Percentiles rank a stretch among this genome's conserved stretches.
These are phyloP conservation scores for Bombus polaris DNA, from an alignment of 1,140 invertebrate species.

Conservation along the genomic window DNA sequence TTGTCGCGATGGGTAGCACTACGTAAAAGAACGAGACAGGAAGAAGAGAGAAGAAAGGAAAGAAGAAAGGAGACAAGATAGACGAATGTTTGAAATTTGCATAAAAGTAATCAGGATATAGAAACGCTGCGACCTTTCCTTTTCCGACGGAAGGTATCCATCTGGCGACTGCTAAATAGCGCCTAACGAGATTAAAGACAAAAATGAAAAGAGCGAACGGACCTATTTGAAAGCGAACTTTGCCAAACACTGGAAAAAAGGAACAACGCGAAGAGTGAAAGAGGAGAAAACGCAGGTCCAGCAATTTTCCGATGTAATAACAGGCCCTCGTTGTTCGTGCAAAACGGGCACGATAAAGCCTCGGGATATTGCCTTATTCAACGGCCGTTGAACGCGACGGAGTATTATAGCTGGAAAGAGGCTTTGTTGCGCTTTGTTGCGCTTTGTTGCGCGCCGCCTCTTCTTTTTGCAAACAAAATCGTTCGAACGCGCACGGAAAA, in stretches of 20 bases:
- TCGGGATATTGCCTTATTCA: constrained; percentile 67
- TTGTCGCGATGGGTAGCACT: no score
- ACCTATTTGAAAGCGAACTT: constrained; percentile 25
- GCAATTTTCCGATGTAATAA: constrained; percentile 67
- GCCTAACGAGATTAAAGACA: no score
- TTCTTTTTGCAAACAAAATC: background rate
- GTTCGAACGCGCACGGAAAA: no score
- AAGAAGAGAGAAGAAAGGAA: no score
- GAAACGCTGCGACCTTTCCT: no score
- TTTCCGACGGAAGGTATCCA: no score
- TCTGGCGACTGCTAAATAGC: no score
- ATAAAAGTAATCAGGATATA: no score
- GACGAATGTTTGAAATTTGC: no score
- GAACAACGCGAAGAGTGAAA: background rate
- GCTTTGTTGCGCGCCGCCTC: constrained; percentile 15
- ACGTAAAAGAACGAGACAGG: no score
- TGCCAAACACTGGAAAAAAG: background rate
- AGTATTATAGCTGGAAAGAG: constrained; percentile 49
- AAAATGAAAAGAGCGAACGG: background rate
- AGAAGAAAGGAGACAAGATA: no score
- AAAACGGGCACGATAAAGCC: constrained; percentile 46
- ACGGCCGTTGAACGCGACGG: constrained; percentile 39
- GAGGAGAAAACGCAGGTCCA: constrained; percentile 33
- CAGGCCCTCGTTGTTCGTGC: constrained; percentile 42
- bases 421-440: constrained; percentile 44